Base-by-base conservation (phyloP, 1,140 invertebrate genomes). In the Chionoecetes opilio region DNA sequence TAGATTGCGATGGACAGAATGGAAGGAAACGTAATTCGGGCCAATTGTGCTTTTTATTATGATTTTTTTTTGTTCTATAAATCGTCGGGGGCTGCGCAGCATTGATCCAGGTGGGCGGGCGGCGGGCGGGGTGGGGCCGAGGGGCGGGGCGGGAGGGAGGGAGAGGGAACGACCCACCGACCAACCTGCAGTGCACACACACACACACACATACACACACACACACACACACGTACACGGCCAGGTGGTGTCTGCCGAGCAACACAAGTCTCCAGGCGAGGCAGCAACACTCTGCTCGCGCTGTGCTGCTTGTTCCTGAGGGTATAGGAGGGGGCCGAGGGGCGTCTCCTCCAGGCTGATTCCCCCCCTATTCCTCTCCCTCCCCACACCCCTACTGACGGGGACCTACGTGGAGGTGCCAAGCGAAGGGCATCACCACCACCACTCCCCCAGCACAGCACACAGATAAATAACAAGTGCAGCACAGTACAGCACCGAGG, bases 141-240 rank as follows among this genome's bases (percentile, higher is more conserved):
- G 21, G 63, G 63, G n/a, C 63, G n/a, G 63, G 63, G 63, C 63
- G 34, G 38, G 41, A 75, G 63, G n/a, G 63, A 75, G 63, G 21
- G 8, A 75, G 63, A 8, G 21, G 63, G 9, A n/a, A 35, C 34
- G 46, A 53, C 46, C 46, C 46, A 41, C 17, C 5, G 3, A 35
- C 3, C 21, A 14, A 41, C 34, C 34, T 38, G 86, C 34, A 35
- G 32, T n/a, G 32, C 21, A 88, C 34, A 88, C 34, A 35, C 21
- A 35, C 21, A 35, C 34, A 88, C 34, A 75, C 63, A 75, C 63
- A 75, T 26, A 75, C 63, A 75, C 63, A 75, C 63, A 75, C 63
- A 75, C 63, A 75, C 63, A 75, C 63, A 75, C 63, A 75, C 63
- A 75, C 63, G n/a, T 21, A 75, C 63, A 75, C 63, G n/a, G 21